Percentiles rank a stretch among this genome's conserved stretches.
phyloP scores from a whole-genome alignment of 2,797 vertebrate species.

The Anas bernieri region DNA sequence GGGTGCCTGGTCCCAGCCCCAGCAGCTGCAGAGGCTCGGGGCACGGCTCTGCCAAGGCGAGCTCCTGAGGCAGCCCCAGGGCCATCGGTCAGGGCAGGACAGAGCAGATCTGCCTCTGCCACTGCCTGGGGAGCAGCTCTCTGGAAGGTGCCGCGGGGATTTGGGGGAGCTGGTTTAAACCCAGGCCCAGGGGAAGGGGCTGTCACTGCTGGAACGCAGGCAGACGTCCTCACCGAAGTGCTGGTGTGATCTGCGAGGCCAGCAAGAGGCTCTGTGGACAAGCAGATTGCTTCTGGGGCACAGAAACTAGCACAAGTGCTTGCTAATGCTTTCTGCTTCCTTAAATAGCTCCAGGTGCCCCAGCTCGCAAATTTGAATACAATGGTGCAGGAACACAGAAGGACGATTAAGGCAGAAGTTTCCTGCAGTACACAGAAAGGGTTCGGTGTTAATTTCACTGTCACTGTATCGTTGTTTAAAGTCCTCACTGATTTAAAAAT shows the following conservation, averaged over 20 bases:
- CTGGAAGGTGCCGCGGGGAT: background rate
- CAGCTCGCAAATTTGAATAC: background rate
- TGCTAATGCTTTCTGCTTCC: background rate
- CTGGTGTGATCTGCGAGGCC: background rate
- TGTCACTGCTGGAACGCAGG: background rate
- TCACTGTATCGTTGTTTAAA: background rate
- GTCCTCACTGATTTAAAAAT: background rate
- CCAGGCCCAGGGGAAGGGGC: background rate
- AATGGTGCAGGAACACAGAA: background rate
- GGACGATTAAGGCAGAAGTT: background rate
- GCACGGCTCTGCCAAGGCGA: too few species aligned
- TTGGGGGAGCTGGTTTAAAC: background rate
- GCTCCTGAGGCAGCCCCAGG: too few species aligned
- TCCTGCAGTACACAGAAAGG: background rate
- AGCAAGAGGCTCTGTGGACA: background rate
- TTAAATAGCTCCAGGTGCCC: background rate
- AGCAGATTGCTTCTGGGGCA: background rate
- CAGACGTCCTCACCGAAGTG: background rate
- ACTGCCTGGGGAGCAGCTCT: background rate
- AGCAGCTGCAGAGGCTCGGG: background rate
- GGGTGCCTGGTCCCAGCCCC: background rate
- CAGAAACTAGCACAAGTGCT: background rate
- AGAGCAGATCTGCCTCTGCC: background rate
- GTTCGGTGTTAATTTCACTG: background rate
- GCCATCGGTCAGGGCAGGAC: accelerated